Percentiles rank a stretch among this genome's conserved stretches.
These are phyloP conservation scores for Cataglyphis albicans DNA, from an alignment of 2,888 invertebrate species.

Conservation along the genomic window DNA sequence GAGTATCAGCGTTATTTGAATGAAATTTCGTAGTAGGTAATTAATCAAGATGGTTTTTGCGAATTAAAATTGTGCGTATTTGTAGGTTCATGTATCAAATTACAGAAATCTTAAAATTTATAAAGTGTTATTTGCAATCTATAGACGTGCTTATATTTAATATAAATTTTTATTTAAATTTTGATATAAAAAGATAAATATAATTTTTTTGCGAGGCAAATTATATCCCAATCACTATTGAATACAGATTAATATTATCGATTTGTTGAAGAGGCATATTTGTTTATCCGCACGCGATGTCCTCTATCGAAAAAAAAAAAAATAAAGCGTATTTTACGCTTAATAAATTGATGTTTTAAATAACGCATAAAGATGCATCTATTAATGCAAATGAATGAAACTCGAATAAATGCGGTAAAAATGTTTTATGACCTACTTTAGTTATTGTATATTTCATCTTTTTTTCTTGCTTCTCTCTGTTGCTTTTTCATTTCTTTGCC, in stretches of 20 bases:
- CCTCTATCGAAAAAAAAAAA: background rate
- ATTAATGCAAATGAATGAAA: slow-evolving; percentile 11
- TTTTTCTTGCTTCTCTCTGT: slow-evolving; percentile 33
- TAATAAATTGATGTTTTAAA: background rate
- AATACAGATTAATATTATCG: background rate
- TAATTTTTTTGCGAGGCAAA: background rate
- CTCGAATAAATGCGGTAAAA: slow-evolving; percentile 41
- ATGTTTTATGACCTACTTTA: slow-evolving; percentile 56
- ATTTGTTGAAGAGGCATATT: background rate
- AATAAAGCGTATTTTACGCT: background rate
- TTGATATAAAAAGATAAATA: background rate
- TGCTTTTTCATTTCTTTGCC: slow-evolving; percentile 49
- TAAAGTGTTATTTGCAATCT: background rate
- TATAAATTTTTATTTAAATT: background rate
- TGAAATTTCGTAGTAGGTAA: background rate
- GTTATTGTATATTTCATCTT: slow-evolving; percentile 14
- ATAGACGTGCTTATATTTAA: background rate
- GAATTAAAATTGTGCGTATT: background rate
- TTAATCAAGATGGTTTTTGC: slow-evolving; percentile 29
- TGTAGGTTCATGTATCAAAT: background rate
- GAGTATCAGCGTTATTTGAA: background rate
- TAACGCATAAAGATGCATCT: background rate
- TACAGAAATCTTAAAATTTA: background rate
- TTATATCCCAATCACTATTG: background rate
- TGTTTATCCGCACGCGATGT: background rate